These are phyloP conservation scores for Heliconius aoede DNA, from an alignment of 2,888 invertebrate genomes.

Conservation along the genomic window DNA sequence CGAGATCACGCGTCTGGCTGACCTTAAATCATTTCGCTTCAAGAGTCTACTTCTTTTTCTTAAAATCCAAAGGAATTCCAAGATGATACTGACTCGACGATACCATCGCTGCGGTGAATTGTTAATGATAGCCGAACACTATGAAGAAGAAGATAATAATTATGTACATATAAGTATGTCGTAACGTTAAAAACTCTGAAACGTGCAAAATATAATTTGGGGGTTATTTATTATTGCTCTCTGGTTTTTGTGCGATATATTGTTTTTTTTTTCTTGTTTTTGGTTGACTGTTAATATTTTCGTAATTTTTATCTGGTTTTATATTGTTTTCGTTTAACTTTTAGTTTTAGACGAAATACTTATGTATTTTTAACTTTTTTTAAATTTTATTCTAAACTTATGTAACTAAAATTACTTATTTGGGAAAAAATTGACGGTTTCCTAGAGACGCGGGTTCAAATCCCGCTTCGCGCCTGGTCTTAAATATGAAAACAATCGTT, in stretches of 20 bases:
- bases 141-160: conserved; percentile 65
- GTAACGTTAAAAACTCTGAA: conserved; percentile 4
- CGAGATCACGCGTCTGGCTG: conserved; percentile 54
- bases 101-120: conserved; percentile 69
- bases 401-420: too few relatives aligned
- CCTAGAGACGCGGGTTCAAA: too few relatives aligned
- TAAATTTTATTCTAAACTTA: too few relatives aligned
- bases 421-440: too few relatives aligned
- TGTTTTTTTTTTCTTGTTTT: background rate
- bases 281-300: background rate
- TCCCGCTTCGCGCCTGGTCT: too few relatives aligned
- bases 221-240: background rate
- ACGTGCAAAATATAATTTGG: background rate
- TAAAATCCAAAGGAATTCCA: conserved; percentile 72
- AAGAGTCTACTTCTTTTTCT: conserved; percentile 71
- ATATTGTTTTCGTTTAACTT: too few relatives aligned
- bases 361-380: too few relatives aligned
- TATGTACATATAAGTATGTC: conserved; percentile 43
- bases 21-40: conserved; percentile 77
- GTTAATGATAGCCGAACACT: conserved; percentile 68
- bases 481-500: too few relatives aligned
- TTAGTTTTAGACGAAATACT: too few relatives aligned
- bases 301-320: background rate
- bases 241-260: background rate
- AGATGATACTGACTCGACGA: conserved; percentile 63